These are phyloP conservation scores for Hippolais icterina DNA, from an alignment of 2,113 vertebrate species.

Conservation along the genomic window DNA sequence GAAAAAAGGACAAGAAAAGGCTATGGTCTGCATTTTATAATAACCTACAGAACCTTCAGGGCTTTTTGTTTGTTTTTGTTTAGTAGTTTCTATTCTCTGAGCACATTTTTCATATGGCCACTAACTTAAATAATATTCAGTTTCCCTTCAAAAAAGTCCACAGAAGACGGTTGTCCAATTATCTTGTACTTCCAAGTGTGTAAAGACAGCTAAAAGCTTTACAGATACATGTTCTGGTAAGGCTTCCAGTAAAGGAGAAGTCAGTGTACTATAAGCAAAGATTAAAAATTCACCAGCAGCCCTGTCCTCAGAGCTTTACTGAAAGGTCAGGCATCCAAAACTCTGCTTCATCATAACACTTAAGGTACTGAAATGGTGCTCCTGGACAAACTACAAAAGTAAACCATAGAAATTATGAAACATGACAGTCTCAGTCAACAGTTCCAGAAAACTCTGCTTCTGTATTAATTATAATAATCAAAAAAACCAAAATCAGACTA, in stretches of 20 bases:
- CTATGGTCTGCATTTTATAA: not conserved
- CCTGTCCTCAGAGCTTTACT: not conserved
- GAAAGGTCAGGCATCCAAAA: not conserved
- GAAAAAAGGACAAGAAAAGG: not conserved
- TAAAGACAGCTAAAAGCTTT: not conserved
- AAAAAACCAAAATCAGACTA: not conserved
- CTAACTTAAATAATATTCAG: not conserved
- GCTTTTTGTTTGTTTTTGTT: not conserved
- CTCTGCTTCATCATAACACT: not conserved
- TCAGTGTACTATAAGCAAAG: not conserved
- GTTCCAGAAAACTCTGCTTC: not conserved
- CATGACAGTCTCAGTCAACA: not conserved
- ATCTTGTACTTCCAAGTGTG: not conserved
- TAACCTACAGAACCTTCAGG: not conserved
- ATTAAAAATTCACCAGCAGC: not conserved
- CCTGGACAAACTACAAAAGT: not conserved
- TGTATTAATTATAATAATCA: not conserved
- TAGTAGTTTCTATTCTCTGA: not conserved
- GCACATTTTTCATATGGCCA: not conserved
- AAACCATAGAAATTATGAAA: not conserved
- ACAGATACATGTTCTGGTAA: not conserved
- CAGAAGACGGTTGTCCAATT: rapidly evolving
- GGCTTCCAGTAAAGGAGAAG: not conserved
- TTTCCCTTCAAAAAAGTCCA: not conserved
- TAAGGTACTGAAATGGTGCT: rapidly evolving